Evolutionary conservation across 2,113 vertebrate species (phyloP), one percentile per base, ranked within the genome.

Genomic region (Hystrix brachyura): DNA sequence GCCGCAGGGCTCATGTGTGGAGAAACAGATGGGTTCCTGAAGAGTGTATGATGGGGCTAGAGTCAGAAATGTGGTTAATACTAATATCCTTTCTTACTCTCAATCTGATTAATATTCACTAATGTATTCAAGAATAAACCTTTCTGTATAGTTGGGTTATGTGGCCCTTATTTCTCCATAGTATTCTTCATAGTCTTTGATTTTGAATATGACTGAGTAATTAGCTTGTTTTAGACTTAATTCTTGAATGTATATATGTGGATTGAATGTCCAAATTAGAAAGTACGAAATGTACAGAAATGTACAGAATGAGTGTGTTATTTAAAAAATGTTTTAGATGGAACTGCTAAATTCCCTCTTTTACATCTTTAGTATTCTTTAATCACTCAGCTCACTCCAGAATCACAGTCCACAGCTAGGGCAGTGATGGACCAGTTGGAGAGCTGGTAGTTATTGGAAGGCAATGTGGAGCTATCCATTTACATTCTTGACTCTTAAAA

Each of bases 121-220:
- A 85, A 62, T 74, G 18, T 64, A n/a, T 69, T 64, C 2, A 90
- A 53, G 46, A 71, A 46, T 82, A 46, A 71, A 13, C 6, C 59
- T 97, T 87, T 83, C n/a, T 81, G 14, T 91, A 5, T 60, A 34
- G 86, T 67, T 93, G 60, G 51, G 10, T 85, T 76, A 89, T 71
- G 59, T 25, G 79, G 15, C 60, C 17, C 23, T 78, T 64, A 60
- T 62, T 83, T 91, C 38, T 86, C 67, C 11, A 15, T 62, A 11
- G 1, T 89, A 74, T 64, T 93, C 64, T 79, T 10, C 18, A 64
- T 94, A 76, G 29, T n/a, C 34, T 90, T 94, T 84, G 43, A 43
- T 87, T 94, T 95, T 87, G 71, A 72, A 90, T 97, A 38, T 64
- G 86, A 34, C 62, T 87, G 69, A 88, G 88, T 94, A 57, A 32